phyloP scores from a whole-genome alignment of 2,888 invertebrate species.

The Micoletzkya japonica region DNA sequence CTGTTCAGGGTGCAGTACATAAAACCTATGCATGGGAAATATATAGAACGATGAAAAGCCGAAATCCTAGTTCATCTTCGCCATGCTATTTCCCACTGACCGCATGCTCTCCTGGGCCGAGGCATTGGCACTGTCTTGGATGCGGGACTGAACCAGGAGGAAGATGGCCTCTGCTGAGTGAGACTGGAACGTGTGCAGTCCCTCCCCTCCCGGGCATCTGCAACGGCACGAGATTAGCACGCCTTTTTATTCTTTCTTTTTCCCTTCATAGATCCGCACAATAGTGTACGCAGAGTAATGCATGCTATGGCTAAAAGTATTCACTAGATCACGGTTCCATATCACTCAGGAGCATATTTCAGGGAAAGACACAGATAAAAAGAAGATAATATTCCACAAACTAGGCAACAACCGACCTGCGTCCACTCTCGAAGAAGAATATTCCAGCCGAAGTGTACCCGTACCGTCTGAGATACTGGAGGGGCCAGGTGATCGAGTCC shows the following conservation, averaged over 20 bases:
- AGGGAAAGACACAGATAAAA: too few relatives aligned
- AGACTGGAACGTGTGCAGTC: conserved; percentile 59
- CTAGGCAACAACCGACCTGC: conserved; percentile 7
- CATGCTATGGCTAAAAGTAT: too few relatives aligned
- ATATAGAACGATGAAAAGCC: too few relatives aligned
- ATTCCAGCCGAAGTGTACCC: conserved; percentile 30
- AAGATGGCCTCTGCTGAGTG: conserved; percentile 59
- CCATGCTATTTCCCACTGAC: not conserved
- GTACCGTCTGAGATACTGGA: conserved; percentile 23
- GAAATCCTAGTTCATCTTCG: not conserved
- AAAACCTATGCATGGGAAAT: too few relatives aligned
- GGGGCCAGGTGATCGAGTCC: conserved; percentile 21
- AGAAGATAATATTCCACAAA: not conserved
- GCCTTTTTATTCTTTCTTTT: too few relatives aligned
- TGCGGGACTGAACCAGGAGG: conserved; percentile 45
- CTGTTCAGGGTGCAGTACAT: too few relatives aligned
- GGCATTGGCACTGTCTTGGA: conserved; percentile 45
- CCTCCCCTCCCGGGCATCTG: conserved; percentile 60
- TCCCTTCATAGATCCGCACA: not conserved
- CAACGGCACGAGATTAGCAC: conserved; percentile 47
- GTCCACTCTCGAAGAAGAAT: conserved; percentile 30
- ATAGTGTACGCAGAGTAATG: too few relatives aligned
- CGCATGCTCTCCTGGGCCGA: conserved; percentile 33
- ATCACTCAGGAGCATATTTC: too few relatives aligned
- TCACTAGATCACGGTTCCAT: too few relatives aligned